phyloP scores from a whole-genome alignment of 2,113 vertebrate species.

The Felis chaus region DNA sequence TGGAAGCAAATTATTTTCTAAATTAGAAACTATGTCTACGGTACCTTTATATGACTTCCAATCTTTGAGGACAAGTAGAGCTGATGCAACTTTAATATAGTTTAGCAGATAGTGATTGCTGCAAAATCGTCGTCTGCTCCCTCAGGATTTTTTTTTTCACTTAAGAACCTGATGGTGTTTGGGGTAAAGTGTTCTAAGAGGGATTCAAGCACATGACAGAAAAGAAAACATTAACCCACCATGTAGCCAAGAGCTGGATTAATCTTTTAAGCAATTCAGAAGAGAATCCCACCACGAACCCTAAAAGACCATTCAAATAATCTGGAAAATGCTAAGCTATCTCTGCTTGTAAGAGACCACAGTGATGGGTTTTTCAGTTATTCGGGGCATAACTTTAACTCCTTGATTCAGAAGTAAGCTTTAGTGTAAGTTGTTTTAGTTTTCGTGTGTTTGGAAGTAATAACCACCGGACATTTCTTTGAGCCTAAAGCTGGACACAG shows the following conservation, averaged over 20 bases:
- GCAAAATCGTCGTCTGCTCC: constrained; percentile 73
- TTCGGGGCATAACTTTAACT: not conserved
- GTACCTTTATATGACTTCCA: constrained; percentile 70
- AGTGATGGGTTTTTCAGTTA: not conserved
- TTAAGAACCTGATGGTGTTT: constrained; percentile 58
- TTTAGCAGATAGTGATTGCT: constrained; percentile 76
- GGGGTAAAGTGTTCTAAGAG: constrained; percentile 34
- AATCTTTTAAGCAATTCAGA: constrained; percentile 43
- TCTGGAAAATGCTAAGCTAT: not conserved
- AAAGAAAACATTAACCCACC: constrained; percentile 54
- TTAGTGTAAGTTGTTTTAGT: not conserved
- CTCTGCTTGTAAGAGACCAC: not conserved
- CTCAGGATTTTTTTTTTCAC: constrained; percentile 78
- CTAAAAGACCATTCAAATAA: not conserved
- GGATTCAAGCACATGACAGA: constrained; percentile 8
- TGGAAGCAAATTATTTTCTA: constrained; percentile 78
- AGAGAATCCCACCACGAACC: not conserved
- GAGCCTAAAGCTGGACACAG: constrained; percentile 14
- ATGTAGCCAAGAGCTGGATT: not conserved
- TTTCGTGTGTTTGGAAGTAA: constrained; percentile 27
- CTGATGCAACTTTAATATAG: constrained; percentile 79
- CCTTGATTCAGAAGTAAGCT: not conserved
- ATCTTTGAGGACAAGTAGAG: constrained; percentile 79
- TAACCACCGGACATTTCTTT: constrained; percentile 19
- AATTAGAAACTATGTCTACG: constrained; percentile 72